phyloP scores from a whole-genome alignment of 2,797 vertebrate species.

The Sebastes itinus region DNA sequence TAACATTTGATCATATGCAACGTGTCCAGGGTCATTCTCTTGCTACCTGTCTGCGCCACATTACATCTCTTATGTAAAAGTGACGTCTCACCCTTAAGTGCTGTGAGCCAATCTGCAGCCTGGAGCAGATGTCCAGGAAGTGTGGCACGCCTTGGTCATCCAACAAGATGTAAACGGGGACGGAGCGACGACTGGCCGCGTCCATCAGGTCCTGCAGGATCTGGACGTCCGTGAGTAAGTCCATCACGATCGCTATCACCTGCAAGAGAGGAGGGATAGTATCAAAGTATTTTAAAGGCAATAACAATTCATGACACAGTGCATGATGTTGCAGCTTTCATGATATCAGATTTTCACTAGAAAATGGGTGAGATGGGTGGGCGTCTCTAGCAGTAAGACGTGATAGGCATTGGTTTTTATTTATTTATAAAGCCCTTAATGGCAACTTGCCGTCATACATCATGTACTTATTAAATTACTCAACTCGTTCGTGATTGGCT shows the following conservation, averaged over 20 bases:
- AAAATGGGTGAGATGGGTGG: too few species aligned
- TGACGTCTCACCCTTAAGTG: conserved; percentile 84
- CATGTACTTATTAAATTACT: too few species aligned
- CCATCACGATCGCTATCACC: conserved; percentile 96
- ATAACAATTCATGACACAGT: not conserved
- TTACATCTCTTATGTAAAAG: not conserved
- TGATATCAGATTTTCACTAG: too few species aligned
- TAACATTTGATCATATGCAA: too few species aligned
- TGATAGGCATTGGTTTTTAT: too few species aligned
- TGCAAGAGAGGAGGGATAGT: conserved; percentile 52
- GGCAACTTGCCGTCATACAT: too few species aligned
- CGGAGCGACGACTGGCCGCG: conserved; percentile 83
- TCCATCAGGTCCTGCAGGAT: conserved; percentile 94
- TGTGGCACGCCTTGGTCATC: conserved; percentile 83
- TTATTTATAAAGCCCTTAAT: too few species aligned
- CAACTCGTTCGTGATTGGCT: too few species aligned
- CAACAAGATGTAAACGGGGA: conserved; percentile 91
- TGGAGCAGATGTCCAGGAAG: conserved; percentile 93
- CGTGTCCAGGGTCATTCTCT: not conserved
- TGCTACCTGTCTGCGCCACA: too few species aligned
- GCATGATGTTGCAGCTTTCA: not conserved
- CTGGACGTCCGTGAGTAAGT: conserved; percentile 91
- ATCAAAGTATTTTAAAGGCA: not conserved
- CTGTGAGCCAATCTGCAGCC: conserved; percentile 82
- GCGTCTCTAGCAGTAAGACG: too few species aligned